Conservation (phyloP, 37 sponge, comb jelly and placozoan species). For the Aplysina aerophoba region DNA sequence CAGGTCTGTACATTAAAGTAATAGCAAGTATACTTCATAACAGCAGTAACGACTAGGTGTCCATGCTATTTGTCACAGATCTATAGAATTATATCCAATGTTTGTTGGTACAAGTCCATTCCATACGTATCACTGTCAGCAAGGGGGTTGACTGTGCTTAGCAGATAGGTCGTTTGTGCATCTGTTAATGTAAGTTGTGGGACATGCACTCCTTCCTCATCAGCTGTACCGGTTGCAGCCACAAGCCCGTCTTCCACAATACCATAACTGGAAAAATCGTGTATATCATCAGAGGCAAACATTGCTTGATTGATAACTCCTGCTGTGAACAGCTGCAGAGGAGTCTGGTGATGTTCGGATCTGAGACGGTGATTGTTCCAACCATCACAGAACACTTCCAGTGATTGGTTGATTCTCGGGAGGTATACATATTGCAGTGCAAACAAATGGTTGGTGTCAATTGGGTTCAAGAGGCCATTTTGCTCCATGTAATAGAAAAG, state of each 20-base stretch:
- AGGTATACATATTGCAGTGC: conserved; percentile 56
- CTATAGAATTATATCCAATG: too few species aligned
- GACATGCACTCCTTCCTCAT: neutral
- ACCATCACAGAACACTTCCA: conserved; percentile 36
- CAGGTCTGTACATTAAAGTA: too few species aligned
- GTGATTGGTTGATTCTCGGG: conserved; percentile 43
- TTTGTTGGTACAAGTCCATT: conserved; percentile 27
- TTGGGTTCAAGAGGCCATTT: conserved; percentile 26
- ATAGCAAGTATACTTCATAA: too few species aligned
- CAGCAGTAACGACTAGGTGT: too few species aligned
- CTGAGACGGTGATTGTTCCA: conserved; percentile 60
- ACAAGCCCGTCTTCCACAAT: conserved; percentile 2
- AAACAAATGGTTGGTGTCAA: conserved; percentile 32
- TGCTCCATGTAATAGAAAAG: conserved; percentile 61
- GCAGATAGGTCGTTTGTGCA: neutral
- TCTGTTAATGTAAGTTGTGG: neutral
- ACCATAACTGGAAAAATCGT: conserved; percentile 19
- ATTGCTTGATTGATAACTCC: conserved; percentile 5
- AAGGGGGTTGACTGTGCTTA: conserved; percentile 17
- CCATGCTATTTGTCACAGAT: too few species aligned
- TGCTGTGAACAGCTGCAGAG: conserved; percentile 36
- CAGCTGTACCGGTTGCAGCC: neutral
- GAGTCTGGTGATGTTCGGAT: conserved; percentile 41
- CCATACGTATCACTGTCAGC: conserved; percentile 44
- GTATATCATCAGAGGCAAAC: conserved; percentile 13